Conservation (phyloP, 2,113 vertebrate species). For the Anolis sagrei region DNA sequence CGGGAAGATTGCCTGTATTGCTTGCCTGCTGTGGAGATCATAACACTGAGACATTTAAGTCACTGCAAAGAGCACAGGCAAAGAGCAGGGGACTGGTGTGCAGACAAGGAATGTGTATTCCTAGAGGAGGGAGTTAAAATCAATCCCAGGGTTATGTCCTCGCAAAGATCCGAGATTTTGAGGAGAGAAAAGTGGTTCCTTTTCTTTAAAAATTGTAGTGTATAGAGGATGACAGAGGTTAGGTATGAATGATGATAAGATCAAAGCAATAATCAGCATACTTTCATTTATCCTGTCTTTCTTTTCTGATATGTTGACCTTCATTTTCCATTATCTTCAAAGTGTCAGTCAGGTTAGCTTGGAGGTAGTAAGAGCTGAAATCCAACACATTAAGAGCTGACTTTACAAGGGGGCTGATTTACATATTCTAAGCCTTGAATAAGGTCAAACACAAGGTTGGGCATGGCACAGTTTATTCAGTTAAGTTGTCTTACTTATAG, state of each 20-base stretch:
- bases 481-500: too few relatives aligned
- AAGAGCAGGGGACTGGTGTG: not conserved
- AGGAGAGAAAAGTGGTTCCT: not conserved
- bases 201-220: not conserved
- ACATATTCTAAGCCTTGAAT: too few relatives aligned
- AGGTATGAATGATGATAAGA: not conserved
- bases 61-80: not conserved
- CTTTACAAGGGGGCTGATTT: not conserved
- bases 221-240: not conserved
- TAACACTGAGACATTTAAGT: not conserved
- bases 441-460: too few relatives aligned
- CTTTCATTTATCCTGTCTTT: not conserved
- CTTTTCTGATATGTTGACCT: too few relatives aligned
- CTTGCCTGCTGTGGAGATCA: not conserved
- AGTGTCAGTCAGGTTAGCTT: too few relatives aligned
- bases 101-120: not conserved
- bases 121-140: not conserved
- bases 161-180: not conserved
- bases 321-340: not conserved
- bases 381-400: too few relatives aligned
- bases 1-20: not conserved
- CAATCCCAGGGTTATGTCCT: not conserved
- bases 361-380: not conserved
- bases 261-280: too few relatives aligned
- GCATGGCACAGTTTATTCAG: too few relatives aligned